Evolutionary conservation across 1,140 invertebrate species (phyloP).

Genomic region (Diorhabda sublineata): DNA sequence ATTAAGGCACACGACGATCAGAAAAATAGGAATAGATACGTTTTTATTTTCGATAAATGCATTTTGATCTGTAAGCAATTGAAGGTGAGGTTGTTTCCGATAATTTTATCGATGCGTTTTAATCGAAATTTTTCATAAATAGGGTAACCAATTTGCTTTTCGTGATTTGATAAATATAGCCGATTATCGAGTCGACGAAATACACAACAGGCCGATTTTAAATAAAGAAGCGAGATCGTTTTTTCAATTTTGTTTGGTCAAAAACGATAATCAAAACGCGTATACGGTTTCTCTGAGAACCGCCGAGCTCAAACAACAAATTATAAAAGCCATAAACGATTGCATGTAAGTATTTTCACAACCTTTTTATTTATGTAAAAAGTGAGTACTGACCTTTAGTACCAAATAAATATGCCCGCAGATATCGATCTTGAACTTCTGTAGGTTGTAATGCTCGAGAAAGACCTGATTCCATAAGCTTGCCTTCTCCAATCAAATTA

Average conservation of each 20-base stretch:
- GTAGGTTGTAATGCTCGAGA: no score
- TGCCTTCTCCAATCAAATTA: no score
- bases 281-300: conserved; percentile 88
- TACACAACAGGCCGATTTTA: conserved; percentile 56
- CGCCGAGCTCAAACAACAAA: conserved; percentile 81
- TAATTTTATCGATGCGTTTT: neutral
- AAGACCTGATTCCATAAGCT: no score
- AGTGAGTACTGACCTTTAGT: no score
- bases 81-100: conserved; percentile 25
- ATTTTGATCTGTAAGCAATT: conserved; percentile 88
- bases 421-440: no score
- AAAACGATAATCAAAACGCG: conserved; percentile 74
- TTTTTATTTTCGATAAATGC: conserved; percentile 96
- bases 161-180: conserved; percentile 79
- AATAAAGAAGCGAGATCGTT: conserved; percentile 70
- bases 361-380: neutral
- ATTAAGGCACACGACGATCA: conserved; percentile 88
- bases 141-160: conserved; percentile 91
- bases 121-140: conserved; percentile 27
- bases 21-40: conserved; percentile 79
- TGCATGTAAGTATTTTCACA: conserved; percentile 67
- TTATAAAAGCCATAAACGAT: conserved; percentile 88
- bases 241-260: conserved; percentile 78
- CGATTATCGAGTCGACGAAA: conserved; percentile 85
- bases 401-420: no score